Conservation (phyloP, 2,113 vertebrate genomes). For the Sprattus sprattus region DNA sequence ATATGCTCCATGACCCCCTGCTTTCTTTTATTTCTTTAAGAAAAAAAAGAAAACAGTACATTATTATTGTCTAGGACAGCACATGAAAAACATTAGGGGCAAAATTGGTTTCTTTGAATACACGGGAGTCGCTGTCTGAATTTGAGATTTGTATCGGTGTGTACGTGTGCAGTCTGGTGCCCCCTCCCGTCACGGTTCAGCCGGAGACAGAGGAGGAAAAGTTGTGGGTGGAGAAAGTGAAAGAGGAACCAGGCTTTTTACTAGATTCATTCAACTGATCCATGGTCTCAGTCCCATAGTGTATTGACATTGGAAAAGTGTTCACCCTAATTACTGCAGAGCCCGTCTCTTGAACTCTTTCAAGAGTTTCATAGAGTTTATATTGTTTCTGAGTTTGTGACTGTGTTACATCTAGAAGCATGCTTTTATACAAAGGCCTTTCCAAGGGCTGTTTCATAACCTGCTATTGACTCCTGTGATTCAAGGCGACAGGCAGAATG, state of each 20-base stretch:
- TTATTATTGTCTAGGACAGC: not conserved
- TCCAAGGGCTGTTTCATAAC: conserved; percentile 34
- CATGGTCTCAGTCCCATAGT: not conserved
- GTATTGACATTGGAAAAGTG: too few relatives aligned
- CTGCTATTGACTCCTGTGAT: not conserved
- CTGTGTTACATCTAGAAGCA: not conserved
- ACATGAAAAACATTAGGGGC: not conserved
- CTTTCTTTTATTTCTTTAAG: not conserved
- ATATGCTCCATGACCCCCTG: not conserved
- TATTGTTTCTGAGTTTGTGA: too few relatives aligned
- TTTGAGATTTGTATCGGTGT: conserved; percentile 14
- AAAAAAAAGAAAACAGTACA: not conserved
- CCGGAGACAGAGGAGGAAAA: not conserved
- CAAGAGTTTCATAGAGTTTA: too few relatives aligned
- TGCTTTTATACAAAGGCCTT: not conserved
- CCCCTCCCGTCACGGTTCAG: not conserved
- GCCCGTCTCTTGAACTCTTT: too few relatives aligned
- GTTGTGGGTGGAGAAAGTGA: not conserved
- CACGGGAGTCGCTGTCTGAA: not conserved
- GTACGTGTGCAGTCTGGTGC: not conserved
- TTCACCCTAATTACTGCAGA: too few relatives aligned
- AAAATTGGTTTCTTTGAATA: conserved; percentile 29
- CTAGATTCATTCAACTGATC: not conserved
- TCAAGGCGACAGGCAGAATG: conserved; percentile 92
- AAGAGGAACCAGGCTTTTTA: not conserved